Evolutionary conservation across 2,113 vertebrate species (phyloP).

Genomic region (Ciconia maguari): DNA sequence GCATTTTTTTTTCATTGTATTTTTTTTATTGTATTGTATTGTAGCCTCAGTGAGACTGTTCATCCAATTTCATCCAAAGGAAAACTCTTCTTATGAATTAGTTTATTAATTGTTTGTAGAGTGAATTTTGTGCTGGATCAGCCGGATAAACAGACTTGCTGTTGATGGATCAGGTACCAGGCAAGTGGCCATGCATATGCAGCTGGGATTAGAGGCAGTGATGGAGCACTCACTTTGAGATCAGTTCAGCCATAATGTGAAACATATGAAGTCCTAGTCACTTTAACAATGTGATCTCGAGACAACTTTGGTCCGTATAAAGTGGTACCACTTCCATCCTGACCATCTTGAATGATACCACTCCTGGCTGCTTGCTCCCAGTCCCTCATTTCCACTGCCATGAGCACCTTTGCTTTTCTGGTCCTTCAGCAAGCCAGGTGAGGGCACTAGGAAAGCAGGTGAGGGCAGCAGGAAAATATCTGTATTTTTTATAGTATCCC

Average conservation of each 20-base stretch:
- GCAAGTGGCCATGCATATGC: not conserved
- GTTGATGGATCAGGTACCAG: not conserved
- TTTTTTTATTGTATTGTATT: not conserved
- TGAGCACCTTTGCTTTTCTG: not conserved
- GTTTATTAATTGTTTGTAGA: not conserved
- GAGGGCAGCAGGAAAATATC: not conserved
- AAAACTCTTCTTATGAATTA: not conserved
- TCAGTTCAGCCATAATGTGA: not conserved
- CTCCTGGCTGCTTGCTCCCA: not conserved
- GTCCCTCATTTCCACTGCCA: not conserved
- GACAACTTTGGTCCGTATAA: not conserved
- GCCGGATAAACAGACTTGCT: not conserved
- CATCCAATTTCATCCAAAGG: not conserved
- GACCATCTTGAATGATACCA: not conserved
- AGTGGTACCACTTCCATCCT: not conserved
- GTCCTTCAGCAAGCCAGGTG: not conserved
- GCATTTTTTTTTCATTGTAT: not conserved
- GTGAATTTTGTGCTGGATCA: not conserved
- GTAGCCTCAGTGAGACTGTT: not conserved
- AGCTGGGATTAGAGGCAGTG: not conserved
- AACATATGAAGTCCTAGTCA: not conserved
- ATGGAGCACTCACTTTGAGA: not conserved
- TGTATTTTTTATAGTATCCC: not conserved
- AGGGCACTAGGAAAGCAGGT: not conserved
- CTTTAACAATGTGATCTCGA: not conserved